Evolutionary conservation across 1,140 invertebrate species (phyloP).

Genomic region (Asbolus verrucosus): DNA sequence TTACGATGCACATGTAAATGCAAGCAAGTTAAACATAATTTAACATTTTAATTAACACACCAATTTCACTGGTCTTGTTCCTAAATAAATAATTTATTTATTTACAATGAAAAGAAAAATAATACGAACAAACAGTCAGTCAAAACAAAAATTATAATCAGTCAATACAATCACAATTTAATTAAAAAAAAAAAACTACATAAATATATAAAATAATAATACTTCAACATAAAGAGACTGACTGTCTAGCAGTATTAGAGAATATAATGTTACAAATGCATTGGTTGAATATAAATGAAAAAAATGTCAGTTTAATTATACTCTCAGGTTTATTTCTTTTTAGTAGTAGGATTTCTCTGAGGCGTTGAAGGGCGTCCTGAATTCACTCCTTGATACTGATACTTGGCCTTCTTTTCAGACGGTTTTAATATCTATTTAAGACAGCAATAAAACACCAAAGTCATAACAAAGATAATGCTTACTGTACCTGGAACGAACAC

Average conservation of each 20-base stretch:
- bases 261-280: conserved; percentile 47
- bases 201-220: conserved; percentile 43
- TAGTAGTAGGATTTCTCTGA: conserved; percentile 80
- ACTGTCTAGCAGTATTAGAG: conserved; percentile 42
- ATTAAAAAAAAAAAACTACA: conserved; percentile 46
- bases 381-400: conserved; percentile 92
- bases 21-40: conserved; percentile 35
- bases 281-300: conserved; percentile 44
- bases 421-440: conserved; percentile 92
- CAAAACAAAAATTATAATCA: conserved; percentile 25
- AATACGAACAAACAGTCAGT: conserved; percentile 31
- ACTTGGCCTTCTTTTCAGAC: conserved; percentile 99
- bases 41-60: conserved; percentile 26
- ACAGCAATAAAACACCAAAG: conserved; percentile 29
- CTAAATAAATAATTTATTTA: conserved; percentile 29
- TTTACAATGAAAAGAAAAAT: conserved; percentile 17
- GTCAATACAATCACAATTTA: conserved; percentile 28
- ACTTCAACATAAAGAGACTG: conserved; percentile 44
- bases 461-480: not conserved
- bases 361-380: conserved; percentile 87
- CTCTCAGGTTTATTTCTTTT: conserved; percentile 77
- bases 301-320: conserved; percentile 30
- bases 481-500: conserved; percentile 87
- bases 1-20: conserved; percentile 43
- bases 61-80: conserved; percentile 33